These are phyloP conservation scores for Sesia bembeciformis DNA, from an alignment of 2,888 invertebrate species.

Conservation along the genomic window DNA sequence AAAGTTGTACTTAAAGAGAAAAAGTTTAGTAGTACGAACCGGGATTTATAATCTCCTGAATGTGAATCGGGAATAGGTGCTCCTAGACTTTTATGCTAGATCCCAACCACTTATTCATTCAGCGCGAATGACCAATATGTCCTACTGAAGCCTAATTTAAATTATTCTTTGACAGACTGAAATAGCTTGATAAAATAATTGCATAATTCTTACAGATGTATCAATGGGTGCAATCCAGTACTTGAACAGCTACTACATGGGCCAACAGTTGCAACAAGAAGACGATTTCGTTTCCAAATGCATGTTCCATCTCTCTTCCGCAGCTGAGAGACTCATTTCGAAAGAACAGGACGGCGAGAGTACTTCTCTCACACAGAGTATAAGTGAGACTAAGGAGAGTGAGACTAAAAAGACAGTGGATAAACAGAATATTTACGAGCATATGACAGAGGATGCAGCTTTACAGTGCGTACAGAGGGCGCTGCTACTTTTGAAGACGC, in stretches of 20 bases:
- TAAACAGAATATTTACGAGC: conserved; percentile 61
- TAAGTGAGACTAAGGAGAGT: conserved; percentile 19
- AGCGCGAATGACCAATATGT: too few relatives aligned
- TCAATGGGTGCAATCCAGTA: conserved; percentile 96
- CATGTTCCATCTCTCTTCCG: conserved; percentile 91
- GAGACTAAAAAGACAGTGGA: conserved; percentile 38
- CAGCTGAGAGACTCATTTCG: conserved; percentile 80
- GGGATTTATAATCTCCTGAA: too few relatives aligned
- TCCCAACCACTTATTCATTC: too few relatives aligned
- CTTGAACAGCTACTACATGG: conserved; percentile 95
- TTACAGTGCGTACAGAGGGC: conserved; percentile 93
- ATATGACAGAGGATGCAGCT: conserved; percentile 83
- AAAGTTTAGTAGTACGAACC: too few relatives aligned
- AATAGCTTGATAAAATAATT: too few relatives aligned
- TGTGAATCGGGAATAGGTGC: too few relatives aligned
- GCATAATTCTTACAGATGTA: conserved; percentile 76
- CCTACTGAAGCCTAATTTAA: too few relatives aligned
- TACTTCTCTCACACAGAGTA: conserved; percentile 16
- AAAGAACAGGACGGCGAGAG: conserved; percentile 43
- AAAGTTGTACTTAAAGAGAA: too few relatives aligned
- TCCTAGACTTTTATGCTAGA: too few relatives aligned
- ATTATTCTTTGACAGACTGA: too few relatives aligned
- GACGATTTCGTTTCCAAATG: conserved; percentile 95
- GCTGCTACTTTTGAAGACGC: conserved; percentile 89
- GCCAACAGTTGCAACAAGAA: conserved; percentile 91